phyloP scores from a whole-genome alignment of 2,888 invertebrate genomes.

The Clusia tigrina region DNA sequence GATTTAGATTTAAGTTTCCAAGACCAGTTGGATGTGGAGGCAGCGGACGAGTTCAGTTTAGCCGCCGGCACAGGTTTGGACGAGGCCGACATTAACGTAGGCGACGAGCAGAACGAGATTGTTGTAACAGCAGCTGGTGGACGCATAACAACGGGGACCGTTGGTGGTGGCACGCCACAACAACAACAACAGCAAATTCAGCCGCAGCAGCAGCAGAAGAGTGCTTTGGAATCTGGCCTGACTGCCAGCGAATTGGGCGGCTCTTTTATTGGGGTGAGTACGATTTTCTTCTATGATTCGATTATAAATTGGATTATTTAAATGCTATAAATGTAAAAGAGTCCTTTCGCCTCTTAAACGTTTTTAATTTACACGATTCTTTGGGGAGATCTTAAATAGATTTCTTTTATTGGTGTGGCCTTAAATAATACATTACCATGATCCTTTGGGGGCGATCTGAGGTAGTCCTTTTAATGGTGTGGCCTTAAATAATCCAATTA shows the following conservation, averaged over 20 bases:
- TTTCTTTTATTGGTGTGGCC: too few relatives aligned
- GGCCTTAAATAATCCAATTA: too few relatives aligned
- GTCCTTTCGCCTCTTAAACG: too few relatives aligned
- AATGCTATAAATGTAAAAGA: too few relatives aligned
- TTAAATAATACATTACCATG: too few relatives aligned
- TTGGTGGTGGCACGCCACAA: constrained; percentile 36
- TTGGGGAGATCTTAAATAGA: too few relatives aligned
- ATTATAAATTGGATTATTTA: too few relatives aligned
- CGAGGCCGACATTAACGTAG: constrained; percentile 46
- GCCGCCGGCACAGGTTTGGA: constrained; percentile 34
- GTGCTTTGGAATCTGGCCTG: constrained; percentile 38
- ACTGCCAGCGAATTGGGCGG: too few relatives aligned
- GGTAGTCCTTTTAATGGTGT: too few relatives aligned
- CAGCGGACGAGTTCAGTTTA: constrained; percentile 46
- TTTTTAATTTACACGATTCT: too few relatives aligned
- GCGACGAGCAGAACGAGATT: constrained; percentile 57
- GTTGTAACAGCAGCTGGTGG: too few relatives aligned
- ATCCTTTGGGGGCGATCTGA: too few relatives aligned
- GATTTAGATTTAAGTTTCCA: constrained; percentile 63
- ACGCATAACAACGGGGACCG: constrained; percentile 44
- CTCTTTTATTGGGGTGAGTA: constrained; percentile 59
- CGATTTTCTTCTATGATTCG: background rate
- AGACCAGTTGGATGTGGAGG: constrained; percentile 56
- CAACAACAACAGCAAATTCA: constrained; percentile 33
- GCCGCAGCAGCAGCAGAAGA: constrained; percentile 51